phyloP scores from a whole-genome alignment of 2,113 vertebrate species.

The Sebastes schlegelii region DNA sequence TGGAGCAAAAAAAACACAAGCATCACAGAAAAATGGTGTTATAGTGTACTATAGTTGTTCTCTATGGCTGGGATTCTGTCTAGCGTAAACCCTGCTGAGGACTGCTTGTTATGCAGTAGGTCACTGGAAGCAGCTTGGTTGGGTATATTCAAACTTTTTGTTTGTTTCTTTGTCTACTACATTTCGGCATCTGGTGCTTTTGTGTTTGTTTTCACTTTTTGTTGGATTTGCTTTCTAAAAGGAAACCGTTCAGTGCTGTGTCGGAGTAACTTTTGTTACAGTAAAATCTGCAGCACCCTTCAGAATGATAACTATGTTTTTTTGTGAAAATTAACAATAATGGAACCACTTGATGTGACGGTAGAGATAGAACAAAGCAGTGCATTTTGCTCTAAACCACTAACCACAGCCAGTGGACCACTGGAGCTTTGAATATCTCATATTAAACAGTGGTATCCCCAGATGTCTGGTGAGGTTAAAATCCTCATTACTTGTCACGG shows the following conservation, averaged over 20 bases:
- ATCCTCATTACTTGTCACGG: constrained; percentile 80
- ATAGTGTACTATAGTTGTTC: too few relatives aligned
- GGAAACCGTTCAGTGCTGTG: not conserved
- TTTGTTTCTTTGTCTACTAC: not conserved
- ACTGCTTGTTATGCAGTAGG: not conserved
- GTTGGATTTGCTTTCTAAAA: not conserved
- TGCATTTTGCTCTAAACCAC: constrained; percentile 19
- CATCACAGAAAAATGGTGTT: not conserved
- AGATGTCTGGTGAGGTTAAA: constrained; percentile 75
- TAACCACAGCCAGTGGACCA: constrained; percentile 20
- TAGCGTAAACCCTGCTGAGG: not conserved
- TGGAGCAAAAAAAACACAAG: not conserved
- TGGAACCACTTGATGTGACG: not conserved
- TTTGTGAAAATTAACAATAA: not conserved
- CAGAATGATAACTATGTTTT: not conserved
- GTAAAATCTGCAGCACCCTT: not conserved
- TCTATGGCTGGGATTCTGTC: too few relatives aligned
- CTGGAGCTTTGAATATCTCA: constrained; percentile 37
- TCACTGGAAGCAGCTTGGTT: not conserved
- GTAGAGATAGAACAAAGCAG: not conserved
- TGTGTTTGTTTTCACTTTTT: not conserved
- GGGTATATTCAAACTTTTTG: not conserved
- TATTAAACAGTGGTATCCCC: constrained; percentile 54
- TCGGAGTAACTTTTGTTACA: not conserved
- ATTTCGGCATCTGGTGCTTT: not conserved